Evolutionary conservation across 64 coral and sea anemone genomes (phyloP).

Genomic region (Dendronephthya gigantea): DNA sequence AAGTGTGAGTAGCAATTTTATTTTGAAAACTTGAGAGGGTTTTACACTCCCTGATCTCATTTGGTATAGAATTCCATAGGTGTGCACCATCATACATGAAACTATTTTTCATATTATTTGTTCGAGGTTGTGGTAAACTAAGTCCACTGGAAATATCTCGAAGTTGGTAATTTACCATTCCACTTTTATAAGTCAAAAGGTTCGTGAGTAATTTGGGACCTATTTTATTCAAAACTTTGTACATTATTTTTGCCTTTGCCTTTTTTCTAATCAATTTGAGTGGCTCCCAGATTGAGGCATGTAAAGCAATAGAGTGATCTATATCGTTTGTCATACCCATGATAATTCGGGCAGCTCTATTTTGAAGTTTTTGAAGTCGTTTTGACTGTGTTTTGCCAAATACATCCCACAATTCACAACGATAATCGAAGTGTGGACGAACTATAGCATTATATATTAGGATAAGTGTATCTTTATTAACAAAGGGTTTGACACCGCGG

Average conservation of each 20-base stretch:
- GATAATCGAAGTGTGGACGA: too few species aligned
- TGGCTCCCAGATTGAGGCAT: neutral
- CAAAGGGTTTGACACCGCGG: too few species aligned
- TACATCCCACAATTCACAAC: too few species aligned
- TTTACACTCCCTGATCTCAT: neutral
- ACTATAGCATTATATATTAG: too few species aligned
- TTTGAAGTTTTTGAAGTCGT: too few species aligned
- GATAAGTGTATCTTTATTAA: too few species aligned
- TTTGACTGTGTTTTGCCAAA: too few species aligned
- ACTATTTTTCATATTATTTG: neutral
- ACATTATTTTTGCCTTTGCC: slow-evolving; percentile 11
- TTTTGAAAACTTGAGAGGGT: neutral
- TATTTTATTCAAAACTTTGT: too few species aligned
- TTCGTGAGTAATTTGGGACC: neutral
- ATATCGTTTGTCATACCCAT: neutral
- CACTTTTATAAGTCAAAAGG: neutral
- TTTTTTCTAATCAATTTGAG: neutral
- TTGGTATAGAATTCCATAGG: neutral
- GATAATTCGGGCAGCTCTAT: neutral
- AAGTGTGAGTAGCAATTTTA: too few species aligned
- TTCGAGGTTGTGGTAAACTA: slow-evolving; percentile 1
- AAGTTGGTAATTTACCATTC: neutral
- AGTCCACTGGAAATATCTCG: neutral
- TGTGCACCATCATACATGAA: too few species aligned
- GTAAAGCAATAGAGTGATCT: slow-evolving; percentile 13